A percentile compares a stretch with the other conserved stretches of the same genome.
These are phyloP conservation scores for Empis stercorea DNA, from an alignment of 2,888 invertebrate genomes.

Conservation along the genomic window DNA sequence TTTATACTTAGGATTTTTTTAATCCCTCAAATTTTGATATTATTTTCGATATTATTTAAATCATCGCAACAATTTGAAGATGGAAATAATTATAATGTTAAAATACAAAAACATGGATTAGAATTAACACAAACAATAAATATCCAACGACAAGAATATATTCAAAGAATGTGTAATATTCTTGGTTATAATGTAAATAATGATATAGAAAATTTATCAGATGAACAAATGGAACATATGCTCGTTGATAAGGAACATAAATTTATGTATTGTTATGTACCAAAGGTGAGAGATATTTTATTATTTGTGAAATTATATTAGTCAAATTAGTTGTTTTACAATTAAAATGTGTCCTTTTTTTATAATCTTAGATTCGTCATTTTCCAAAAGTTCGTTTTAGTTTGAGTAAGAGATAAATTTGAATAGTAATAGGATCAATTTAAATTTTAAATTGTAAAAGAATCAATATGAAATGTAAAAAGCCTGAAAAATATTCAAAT, in stretches of 20 bases:
- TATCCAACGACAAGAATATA: constrained; percentile 46
- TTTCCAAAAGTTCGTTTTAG: no score
- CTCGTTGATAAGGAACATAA: constrained; percentile 73
- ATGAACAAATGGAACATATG: constrained; percentile 59
- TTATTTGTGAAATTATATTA: not conserved
- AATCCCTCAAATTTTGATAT: not conserved
- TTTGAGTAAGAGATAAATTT: no score
- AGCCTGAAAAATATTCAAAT: no score
- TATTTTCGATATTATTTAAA: no score
- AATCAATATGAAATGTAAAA: no score
- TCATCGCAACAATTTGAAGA: constrained; percentile 25
- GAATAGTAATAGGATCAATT: no score
- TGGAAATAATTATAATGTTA: constrained; percentile 33
- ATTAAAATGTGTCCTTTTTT: no score
- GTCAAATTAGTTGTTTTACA: no score
- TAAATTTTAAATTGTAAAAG: no score
- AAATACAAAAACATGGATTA: constrained; percentile 39
- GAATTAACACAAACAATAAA: constrained; percentile 50
- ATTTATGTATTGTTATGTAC: constrained; percentile 84
- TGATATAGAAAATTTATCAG: constrained; percentile 38
- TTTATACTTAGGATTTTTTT: not conserved
- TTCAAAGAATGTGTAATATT: constrained; percentile 47
- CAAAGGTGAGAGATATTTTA: constrained; percentile 54
- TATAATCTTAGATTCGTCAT: no score
- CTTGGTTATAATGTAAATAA: constrained; percentile 32